Base-by-base conservation (phyloP, 2,888 invertebrate species). In the Yponomeuta sedellus region DNA sequence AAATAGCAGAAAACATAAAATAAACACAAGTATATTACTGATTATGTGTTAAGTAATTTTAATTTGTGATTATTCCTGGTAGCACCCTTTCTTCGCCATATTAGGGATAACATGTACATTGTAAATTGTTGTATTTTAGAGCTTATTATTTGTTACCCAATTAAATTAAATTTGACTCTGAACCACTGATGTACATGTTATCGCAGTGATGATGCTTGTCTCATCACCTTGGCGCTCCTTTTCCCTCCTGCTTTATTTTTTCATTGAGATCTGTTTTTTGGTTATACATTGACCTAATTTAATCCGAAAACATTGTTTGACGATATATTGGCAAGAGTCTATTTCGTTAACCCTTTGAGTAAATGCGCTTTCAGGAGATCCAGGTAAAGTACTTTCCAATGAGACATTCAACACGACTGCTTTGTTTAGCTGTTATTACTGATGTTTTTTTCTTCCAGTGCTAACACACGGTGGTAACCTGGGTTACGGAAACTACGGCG, bases 11-110 rank as follows among this genome's bases (percentile, higher is more conserved):
- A 89, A 83, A 83, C 87, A 82, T 90, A 89, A 83, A 93, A 92
- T 87, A 93, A 93, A 89, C 83, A 88, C 83, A 91, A 91, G 92
- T 92, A 92, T 92, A 92, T 92, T 91, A 91, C 89, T 85, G 88
- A 89, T 83, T 73, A 82, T 86, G 90, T 91, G 88, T 90, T 84
- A 86, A 85, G 87, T 90, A 87, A 86, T 92, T 91, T 91, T 89
- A 88, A 88, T 87, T 88, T 91, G 84, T 91, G 87, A 90, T 91
- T 91, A 91, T 90, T 91, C 92, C 92, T 91, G 92, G 92, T 92
- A 92, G 92, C 92, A 92, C 92, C 92, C 91, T 85, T 88, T 87
- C 85, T 79, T 87, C 86, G 91, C 92, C 91, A 86, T 80, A 71
- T 79, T 91, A 90, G 89, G 90, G 89, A 90, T 90, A 84, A 88